These are phyloP conservation scores for Pempheris klunzingeri DNA, from an alignment of 2,797 vertebrate genomes.

Conservation along the genomic window DNA sequence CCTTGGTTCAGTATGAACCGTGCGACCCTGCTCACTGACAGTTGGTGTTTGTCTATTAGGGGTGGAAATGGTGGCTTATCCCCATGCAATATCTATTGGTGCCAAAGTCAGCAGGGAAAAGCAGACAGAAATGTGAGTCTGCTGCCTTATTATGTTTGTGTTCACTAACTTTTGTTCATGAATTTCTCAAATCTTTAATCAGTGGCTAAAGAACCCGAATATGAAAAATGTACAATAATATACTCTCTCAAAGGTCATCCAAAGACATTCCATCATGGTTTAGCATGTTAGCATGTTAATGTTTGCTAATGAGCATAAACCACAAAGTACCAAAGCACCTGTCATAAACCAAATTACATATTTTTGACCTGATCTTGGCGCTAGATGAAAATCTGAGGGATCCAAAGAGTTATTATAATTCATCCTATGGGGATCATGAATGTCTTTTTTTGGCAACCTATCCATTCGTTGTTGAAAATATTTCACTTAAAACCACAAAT, in stretches of 20 bases:
- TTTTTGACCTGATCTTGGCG: background rate
- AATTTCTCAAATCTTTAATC: constrained; percentile 14
- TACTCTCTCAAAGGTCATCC: background rate
- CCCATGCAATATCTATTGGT: constrained; percentile 25
- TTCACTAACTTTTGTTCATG: constrained; percentile 22
- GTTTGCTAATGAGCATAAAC: background rate
- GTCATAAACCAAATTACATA: no score
- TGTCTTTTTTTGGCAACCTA: background rate
- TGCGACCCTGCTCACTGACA: constrained; percentile 46
- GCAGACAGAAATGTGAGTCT: background rate
- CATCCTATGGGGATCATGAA: background rate
- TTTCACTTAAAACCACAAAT: no score
- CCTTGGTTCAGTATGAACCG: constrained; percentile 20
- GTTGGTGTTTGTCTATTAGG: constrained; percentile 58
- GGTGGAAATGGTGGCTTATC: constrained; percentile 35
- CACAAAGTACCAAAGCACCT: no score
- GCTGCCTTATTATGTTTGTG: constrained; percentile 7
- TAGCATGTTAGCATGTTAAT: background rate
- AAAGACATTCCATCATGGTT: background rate
- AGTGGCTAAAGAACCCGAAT: background rate
- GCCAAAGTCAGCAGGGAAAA: constrained; percentile 27
- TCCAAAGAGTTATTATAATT: background rate
- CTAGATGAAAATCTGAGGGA: background rate
- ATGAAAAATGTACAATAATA: background rate
- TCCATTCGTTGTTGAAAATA: no score